Percentiles rank a stretch among this genome's conserved stretches.
Evolutionary conservation across 2,888 invertebrate genomes (phyloP).

Genomic region (Clusia tigrina): DNA sequence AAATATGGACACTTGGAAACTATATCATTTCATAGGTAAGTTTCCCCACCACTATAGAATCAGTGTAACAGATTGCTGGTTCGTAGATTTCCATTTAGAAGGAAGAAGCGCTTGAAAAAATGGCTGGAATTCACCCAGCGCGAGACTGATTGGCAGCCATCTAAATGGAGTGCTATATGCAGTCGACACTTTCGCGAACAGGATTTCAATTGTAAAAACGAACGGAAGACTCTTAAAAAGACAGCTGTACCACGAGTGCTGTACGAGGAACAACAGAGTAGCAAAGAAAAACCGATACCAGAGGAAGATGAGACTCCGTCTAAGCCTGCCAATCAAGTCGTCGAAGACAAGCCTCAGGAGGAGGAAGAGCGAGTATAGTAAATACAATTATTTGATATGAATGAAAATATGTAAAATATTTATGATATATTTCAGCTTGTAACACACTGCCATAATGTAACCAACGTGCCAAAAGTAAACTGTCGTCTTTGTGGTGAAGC

Average conservation of each 20-base stretch:
- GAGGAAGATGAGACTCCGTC: not conserved
- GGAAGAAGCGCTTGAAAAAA: constrained; percentile 52
- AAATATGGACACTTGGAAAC: constrained; percentile 60
- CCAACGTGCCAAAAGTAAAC: constrained; percentile 41
- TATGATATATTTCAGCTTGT: too few species aligned
- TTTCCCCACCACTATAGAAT: too few species aligned
- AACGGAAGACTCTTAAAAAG: constrained; percentile 58
- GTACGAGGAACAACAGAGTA: too few species aligned
- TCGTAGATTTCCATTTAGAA: constrained; percentile 62
- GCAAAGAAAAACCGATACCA: not conserved
- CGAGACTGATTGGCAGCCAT: constrained; percentile 59
- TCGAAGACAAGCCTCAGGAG: not conserved
- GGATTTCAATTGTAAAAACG: constrained; percentile 57
- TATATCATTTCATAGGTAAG: constrained; percentile 63
- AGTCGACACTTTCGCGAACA: constrained; percentile 59
- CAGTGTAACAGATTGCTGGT: not conserved
- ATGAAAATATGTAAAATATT: too few species aligned
- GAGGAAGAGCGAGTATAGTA: not conserved
- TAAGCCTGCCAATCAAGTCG: not conserved
- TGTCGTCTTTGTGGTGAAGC: constrained; percentile 58
- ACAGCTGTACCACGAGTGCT: constrained; percentile 47
- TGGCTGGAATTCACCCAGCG: constrained; percentile 62
- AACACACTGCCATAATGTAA: not conserved
- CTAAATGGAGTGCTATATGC: constrained; percentile 63
- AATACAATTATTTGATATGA: not conserved